Evolutionary conservation across 2,888 invertebrate species (phyloP).

Genomic region (Drosophila pegasa): DNA sequence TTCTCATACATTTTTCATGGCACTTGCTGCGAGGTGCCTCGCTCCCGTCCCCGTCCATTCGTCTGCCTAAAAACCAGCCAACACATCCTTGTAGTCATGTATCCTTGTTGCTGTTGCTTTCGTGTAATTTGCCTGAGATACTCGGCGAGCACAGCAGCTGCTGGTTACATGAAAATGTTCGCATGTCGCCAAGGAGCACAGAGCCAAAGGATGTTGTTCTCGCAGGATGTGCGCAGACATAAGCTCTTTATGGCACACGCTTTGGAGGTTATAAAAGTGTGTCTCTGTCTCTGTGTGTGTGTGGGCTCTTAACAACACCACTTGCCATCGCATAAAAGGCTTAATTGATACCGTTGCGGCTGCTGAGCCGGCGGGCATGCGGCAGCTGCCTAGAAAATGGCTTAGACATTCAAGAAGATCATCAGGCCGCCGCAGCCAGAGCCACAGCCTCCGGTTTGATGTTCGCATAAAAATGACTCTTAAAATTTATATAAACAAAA

Average conservation of each 20-base stretch:
- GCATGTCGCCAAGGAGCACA: conserved; percentile 37
- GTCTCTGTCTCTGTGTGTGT: conserved; percentile 2
- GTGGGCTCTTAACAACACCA: conserved; percentile 39
- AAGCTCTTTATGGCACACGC: conserved; percentile 68
- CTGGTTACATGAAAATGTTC: conserved; percentile 60
- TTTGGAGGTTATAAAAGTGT: conserved; percentile 48
- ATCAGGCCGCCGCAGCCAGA: conserved; percentile 25
- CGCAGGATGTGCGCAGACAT: conserved; percentile 66
- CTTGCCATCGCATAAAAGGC: conserved; percentile 63
- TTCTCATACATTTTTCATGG: conserved; percentile 65
- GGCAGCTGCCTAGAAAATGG: conserved; percentile 20
- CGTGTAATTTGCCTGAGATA: conserved; percentile 58
- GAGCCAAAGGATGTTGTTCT: conserved; percentile 36
- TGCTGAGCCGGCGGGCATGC: conserved; percentile 37
- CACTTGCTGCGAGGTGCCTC: conserved; percentile 34
- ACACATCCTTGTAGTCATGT: conserved; percentile 32
- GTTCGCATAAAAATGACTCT: conserved; percentile 33
- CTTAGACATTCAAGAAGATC: conserved; percentile 6
- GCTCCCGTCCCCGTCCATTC: neutral
- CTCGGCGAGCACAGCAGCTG: conserved; percentile 49
- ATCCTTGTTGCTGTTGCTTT: conserved; percentile 42
- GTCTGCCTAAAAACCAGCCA: neutral
- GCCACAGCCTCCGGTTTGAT: conserved; percentile 12
- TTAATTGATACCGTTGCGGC: conserved; percentile 66
- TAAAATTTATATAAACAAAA: conserved; percentile 14